A percentile compares a stretch with the other conserved stretches of the same genome.
Conservation (phyloP, 2,113 vertebrate genomes). For the Lucifuga dentata region DNA sequence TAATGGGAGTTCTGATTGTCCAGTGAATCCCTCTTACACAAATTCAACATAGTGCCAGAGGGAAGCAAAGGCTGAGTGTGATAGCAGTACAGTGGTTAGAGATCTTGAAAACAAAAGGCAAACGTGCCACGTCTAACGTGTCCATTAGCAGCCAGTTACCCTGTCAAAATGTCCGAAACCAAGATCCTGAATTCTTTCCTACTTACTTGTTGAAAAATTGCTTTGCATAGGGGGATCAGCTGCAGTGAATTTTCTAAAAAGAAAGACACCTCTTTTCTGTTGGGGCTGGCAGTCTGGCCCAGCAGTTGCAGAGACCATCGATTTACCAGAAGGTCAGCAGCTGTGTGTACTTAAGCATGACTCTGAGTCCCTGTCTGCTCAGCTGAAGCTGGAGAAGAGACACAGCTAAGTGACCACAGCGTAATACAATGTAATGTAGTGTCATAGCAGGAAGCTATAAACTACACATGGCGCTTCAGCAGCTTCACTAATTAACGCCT, state of each 20-base stretch:
- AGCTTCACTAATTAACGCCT: background rate
- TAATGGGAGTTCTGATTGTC: conserved; percentile 79
- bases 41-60: conserved; percentile 53
- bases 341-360: conserved; percentile 53
- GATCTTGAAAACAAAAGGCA: conserved; percentile 43
- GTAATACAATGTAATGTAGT: conserved; percentile 6
- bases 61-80: conserved; percentile 48
- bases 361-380: conserved; percentile 23
- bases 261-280: conserved; percentile 37
- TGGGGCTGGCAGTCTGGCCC: conserved; percentile 16
- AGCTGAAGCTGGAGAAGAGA: conserved; percentile 30
- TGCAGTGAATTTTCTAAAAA: conserved; percentile 41
- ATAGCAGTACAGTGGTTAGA: conserved; percentile 45
- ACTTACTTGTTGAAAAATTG: conserved; percentile 50
- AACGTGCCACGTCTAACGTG: conserved; percentile 52
- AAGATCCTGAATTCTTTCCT: conserved; percentile 24
- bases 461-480: background rate
- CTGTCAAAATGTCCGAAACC: conserved; percentile 46
- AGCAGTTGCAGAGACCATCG: conserved; percentile 38
- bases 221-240: conserved; percentile 57
- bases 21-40: conserved; percentile 69
- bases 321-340: conserved; percentile 48
- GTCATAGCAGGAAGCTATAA: conserved; percentile 12
- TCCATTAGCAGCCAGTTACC: conserved; percentile 51
- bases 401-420: conserved; percentile 2